phyloP scores from a whole-genome alignment of 1,140 invertebrate species.

The Brachionus calyciflorus region DNA sequence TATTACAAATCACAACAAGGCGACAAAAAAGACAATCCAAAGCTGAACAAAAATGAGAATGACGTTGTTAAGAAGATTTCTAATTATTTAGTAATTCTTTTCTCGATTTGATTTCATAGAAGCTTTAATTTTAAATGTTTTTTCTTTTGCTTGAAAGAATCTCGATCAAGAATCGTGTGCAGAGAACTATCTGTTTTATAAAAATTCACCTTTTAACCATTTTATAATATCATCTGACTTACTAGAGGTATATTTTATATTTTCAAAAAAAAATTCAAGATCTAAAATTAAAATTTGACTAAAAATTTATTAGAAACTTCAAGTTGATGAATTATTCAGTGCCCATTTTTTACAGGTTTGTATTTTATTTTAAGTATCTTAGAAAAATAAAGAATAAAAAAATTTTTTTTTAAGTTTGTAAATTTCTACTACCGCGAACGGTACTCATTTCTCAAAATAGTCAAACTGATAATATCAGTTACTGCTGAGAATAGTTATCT shows the following conservation, averaged over 20 bases:
- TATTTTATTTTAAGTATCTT: background rate
- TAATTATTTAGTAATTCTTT: background rate
- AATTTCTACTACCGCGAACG: conserved; percentile 40
- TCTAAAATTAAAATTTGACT: background rate
- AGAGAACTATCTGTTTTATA: conserved; percentile 14
- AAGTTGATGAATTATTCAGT: conserved; percentile 34
- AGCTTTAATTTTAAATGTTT: background rate
- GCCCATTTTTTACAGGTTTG: conserved; percentile 32
- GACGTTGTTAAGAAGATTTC: conserved; percentile 28
- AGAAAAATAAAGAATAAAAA: background rate
- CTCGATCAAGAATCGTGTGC: conserved; percentile 22
- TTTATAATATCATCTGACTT: conserved; percentile 17
- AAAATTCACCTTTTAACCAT: conserved; percentile 5
- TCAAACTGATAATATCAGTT: background rate
- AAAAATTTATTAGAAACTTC: conserved; percentile 9
- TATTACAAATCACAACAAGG: conserved; percentile 5
- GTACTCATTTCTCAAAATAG: conserved; percentile 19
- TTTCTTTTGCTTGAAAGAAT: conserved; percentile 11
- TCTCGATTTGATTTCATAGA: background rate
- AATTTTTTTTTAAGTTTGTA: conserved; percentile 18
- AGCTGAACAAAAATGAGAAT: conserved; percentile 31
- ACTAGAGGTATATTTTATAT: background rate
- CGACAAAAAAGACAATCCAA: background rate
- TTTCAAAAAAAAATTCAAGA: too few relatives aligned
- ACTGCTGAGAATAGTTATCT: conserved; percentile 3